Evolutionary conservation across 2,888 invertebrate species (phyloP), one percentile per base, ranked within the genome.

Genomic region (Drosophila dives): DNA sequence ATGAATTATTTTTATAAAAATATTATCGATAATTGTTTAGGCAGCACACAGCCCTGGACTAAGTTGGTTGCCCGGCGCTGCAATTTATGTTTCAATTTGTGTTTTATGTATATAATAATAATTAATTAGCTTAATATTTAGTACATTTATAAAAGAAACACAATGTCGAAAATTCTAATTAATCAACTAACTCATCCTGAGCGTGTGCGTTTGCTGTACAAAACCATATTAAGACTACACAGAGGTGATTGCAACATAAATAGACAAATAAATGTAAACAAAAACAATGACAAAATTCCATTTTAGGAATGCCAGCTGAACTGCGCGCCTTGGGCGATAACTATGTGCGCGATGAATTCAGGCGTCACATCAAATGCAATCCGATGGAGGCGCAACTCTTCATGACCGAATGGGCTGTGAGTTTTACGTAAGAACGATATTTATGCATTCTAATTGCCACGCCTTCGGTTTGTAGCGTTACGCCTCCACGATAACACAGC

Each of bases 371-470:
- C 90, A 94, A 94, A 12, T 97, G 96, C 82, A 95, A 94, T 61
- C 94, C 94, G 1, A 93, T 94, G 50, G 97, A 97, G 92, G 95
- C 97, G 0, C 93, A 94, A 17, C 94, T 96, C 61, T 99, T 99
- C 91, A 94, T 98, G 92, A 95, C 94, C 33, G 98, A 98, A 93
- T 99, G 98, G 98, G 96, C 97, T 56, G 98, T 97, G 81, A 81
- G 86, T 68, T 84, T 89, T 84, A 79, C 80, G 74, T 82, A 81
- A 80, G 75, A 53, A 55, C 38, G 15, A 10, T 2, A 10, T 7
- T 29, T 29, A 20, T 10, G 29, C 23, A 34, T 42, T 59, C 12
- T 60, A 17, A 72, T 71, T 49, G 1, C 1, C 36, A 17, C 36
- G 26, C 32, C 3, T 40, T 8, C 10, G 4, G 1, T 2, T 73